phyloP scores from a whole-genome alignment of 2,113 vertebrate species.

The Vombatus ursinus region DNA sequence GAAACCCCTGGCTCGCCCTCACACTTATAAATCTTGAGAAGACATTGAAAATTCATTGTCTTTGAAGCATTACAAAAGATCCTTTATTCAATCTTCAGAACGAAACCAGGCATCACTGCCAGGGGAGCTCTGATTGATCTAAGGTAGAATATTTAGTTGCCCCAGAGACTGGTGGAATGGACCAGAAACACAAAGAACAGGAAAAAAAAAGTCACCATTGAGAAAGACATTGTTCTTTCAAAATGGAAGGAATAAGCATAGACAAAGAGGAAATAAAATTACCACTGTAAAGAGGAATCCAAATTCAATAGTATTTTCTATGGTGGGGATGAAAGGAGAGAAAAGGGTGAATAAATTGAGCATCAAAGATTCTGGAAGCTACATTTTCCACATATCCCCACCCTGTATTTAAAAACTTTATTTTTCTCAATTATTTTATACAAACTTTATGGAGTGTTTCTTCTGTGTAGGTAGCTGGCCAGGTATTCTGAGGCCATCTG shows the following conservation, averaged over 20 bases:
- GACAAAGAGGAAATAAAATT: background rate
- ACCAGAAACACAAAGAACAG: constrained; percentile 69
- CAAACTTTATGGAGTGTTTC: background rate
- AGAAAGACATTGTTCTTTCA: constrained; percentile 74
- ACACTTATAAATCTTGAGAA: constrained; percentile 72
- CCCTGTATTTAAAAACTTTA: background rate
- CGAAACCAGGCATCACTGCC: constrained; percentile 76
- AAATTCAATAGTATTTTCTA: constrained; percentile 57
- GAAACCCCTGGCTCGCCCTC: background rate
- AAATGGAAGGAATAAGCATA: background rate
- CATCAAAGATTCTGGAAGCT: constrained; percentile 65
- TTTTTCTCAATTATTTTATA: background rate
- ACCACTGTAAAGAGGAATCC: constrained; percentile 66
- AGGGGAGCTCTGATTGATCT: constrained; percentile 75
- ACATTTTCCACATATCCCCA: background rate
- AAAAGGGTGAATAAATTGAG: constrained; percentile 54
- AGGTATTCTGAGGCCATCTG: background rate
- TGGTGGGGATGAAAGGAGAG: constrained; percentile 57
- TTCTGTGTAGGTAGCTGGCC: background rate
- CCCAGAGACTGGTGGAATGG: constrained; percentile 72
- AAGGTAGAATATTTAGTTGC: constrained; percentile 81
- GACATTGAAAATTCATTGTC: constrained; percentile 80
- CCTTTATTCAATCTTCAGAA: constrained; percentile 78
- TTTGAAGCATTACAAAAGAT: constrained; percentile 82
- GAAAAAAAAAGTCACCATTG: constrained; percentile 69